A percentile compares a stretch with the other conserved stretches of the same genome.
Conservation (phyloP, 2,113 vertebrate species). For the Chlorocebus sabaeus region DNA sequence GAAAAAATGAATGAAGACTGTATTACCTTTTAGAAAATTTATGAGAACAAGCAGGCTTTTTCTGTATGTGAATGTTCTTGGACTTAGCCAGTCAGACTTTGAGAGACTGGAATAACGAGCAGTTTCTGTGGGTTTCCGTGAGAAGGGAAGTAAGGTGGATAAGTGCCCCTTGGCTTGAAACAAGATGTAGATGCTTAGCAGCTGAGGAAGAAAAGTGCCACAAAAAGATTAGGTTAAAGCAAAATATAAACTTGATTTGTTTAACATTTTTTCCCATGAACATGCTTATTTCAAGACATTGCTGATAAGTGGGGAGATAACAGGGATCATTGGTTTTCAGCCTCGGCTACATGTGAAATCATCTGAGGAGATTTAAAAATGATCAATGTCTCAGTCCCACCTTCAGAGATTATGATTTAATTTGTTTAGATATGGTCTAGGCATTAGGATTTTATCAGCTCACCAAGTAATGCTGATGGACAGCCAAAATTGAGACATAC, state of each 20-base stretch:
- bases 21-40: neutral
- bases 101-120: neutral
- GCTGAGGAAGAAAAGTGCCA: neutral
- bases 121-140: neutral
- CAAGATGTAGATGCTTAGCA: too few relatives aligned
- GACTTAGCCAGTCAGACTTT: neutral
- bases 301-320: neutral
- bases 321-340: neutral
- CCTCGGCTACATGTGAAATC: neutral
- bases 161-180: neutral
- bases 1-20: neutral
- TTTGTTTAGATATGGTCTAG: neutral
- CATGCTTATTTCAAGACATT: neutral
- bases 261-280: neutral
- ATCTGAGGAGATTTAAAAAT: neutral
- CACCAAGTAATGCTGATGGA: neutral
- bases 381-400: neutral
- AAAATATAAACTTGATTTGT: neutral
- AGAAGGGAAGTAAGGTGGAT: neutral
- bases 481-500: neutral
- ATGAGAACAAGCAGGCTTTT: neutral
- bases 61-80: neutral
- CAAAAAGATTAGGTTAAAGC: neutral
- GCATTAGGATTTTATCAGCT: neutral
- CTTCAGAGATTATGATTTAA: neutral